These are phyloP conservation scores for Callimorpha dominula DNA, from an alignment of 2,888 invertebrate species.

Conservation along the genomic window DNA sequence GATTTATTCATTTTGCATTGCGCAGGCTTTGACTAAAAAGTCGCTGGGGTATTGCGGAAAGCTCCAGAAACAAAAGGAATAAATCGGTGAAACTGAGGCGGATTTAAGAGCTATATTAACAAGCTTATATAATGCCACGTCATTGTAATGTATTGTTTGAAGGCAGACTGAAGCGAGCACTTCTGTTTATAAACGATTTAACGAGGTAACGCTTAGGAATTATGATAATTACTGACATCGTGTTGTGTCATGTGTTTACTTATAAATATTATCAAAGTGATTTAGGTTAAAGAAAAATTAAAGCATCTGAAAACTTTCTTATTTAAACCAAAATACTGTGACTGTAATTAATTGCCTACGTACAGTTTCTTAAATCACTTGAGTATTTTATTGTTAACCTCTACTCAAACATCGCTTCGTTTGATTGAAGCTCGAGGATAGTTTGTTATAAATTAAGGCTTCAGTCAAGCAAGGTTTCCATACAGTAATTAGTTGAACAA, in stretches of 20 bases:
- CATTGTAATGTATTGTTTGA: background rate
- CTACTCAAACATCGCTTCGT: background rate
- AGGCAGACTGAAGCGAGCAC: background rate
- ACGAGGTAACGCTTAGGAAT: no score
- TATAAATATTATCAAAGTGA: no score
- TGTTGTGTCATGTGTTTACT: no score
- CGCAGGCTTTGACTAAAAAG: slow-evolving; percentile 23
- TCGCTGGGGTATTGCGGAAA: slow-evolving; percentile 22
- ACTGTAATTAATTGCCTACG: no score
- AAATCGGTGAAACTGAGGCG: slow-evolving; percentile 17
- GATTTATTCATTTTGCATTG: slow-evolving; percentile 28
- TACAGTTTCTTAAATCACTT: background rate
- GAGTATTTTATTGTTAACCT: background rate
- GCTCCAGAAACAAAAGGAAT: slow-evolving; percentile 34
- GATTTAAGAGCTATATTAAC: slow-evolving; percentile 8
- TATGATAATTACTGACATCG: no score
- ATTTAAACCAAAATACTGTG: no score
- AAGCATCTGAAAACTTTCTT: no score
- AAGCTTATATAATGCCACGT: slow-evolving; percentile 12
- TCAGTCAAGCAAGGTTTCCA: background rate
- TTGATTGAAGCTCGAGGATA: background rate
- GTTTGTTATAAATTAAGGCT: background rate
- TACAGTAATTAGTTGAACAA: background rate
- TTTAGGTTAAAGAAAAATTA: no score
- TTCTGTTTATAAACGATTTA: no score